A percentile compares a stretch with the other conserved stretches of the same genome.
phyloP scores from a whole-genome alignment of 2,113 vertebrate genomes.

The Aldabrachelys gigantea region DNA sequence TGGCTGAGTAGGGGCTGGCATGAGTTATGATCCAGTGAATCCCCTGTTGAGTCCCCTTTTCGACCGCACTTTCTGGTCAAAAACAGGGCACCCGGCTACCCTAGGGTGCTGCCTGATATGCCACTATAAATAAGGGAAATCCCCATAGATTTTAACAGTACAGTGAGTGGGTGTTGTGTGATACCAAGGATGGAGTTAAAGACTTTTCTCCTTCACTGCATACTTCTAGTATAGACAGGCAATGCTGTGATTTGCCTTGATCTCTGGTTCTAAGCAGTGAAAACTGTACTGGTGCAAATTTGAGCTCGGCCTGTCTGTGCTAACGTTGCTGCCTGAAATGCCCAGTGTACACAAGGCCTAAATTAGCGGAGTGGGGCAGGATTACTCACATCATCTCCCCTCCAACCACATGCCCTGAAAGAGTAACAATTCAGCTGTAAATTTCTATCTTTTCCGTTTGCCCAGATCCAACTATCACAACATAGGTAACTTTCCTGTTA shows the following conservation, averaged over 20 bases:
- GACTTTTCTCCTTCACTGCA: not conserved
- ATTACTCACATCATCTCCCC: not conserved
- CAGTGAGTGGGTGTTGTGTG: too few species aligned
- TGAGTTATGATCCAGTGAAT: too few species aligned
- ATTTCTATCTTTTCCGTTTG: not conserved
- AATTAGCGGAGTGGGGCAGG: not conserved
- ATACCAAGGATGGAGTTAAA: conserved; percentile 9
- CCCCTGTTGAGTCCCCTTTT: too few species aligned
- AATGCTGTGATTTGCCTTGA: not conserved
- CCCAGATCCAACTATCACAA: not conserved
- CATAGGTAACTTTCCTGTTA: not conserved
- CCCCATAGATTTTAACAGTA: not conserved
- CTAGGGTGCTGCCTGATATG: not conserved
- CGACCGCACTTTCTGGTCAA: too few species aligned
- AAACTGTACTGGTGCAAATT: not conserved
- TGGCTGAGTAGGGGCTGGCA: too few species aligned
- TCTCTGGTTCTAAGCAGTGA: not conserved
- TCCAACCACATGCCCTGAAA: not conserved
- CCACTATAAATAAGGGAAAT: not conserved
- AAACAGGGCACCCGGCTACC: too few species aligned
- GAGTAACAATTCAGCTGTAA: not conserved
- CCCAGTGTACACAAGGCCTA: not conserved
- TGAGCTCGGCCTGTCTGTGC: not conserved
- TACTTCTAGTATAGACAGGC: not conserved
- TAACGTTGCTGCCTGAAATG: not conserved